Conservation (phyloP, 2,888 invertebrate species). For the Tetanocera ferruginea region DNA sequence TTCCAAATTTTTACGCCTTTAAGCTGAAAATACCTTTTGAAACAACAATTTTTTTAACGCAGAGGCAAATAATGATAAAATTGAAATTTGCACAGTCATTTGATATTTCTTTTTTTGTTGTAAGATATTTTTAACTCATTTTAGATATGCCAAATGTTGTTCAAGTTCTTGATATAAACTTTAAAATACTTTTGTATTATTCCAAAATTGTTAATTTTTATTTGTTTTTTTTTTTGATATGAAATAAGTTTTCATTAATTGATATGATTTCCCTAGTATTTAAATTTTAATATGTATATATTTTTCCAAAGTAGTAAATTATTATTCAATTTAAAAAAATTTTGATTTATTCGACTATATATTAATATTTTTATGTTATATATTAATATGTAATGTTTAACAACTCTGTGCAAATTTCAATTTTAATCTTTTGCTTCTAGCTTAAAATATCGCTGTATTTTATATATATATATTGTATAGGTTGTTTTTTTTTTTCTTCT, state of each 20-base stretch:
- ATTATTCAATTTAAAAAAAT: not conserved
- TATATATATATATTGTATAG: not conserved
- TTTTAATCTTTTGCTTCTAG: not conserved
- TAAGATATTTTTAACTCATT: not conserved
- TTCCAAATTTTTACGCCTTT: constrained; percentile 13
- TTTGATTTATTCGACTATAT: not conserved
- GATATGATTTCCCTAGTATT: constrained; percentile 20
- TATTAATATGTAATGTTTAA: not conserved
- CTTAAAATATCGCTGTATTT: not conserved
- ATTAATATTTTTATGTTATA: too few species aligned
- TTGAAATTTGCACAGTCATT: not conserved
- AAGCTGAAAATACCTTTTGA: constrained; percentile 39
- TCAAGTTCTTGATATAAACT: too few species aligned
- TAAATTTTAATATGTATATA: not conserved
- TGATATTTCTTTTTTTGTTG: not conserved
- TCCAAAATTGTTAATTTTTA: not conserved
- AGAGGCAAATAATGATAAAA: not conserved
- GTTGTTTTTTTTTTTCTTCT: constrained; percentile 3
- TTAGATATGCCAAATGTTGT: not conserved
- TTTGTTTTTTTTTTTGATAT: not conserved
- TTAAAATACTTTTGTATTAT: not conserved
- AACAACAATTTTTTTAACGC: not conserved
- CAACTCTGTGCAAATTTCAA: constrained; percentile 10
- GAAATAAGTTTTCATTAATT: constrained; percentile 17
- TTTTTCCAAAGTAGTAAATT: not conserved